A percentile compares a stretch with the other conserved stretches of the same genome.
Conservation (phyloP, 2,888 invertebrate genomes). For the Pristionchus exspectatus region DNA sequence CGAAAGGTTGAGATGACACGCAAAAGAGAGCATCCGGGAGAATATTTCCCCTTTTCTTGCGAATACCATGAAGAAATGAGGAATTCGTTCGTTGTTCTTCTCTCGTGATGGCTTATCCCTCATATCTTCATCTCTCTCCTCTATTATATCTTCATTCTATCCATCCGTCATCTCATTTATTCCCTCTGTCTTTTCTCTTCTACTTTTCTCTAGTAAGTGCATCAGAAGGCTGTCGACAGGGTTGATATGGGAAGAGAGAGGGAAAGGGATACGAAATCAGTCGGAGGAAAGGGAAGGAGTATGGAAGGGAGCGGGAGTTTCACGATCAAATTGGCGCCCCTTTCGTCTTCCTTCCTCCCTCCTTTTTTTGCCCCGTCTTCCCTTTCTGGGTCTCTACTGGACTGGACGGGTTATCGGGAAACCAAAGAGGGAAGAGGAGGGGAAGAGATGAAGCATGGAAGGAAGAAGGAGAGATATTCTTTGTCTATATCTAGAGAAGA, state of each 20-base stretch:
- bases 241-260: slow-evolving; percentile 7
- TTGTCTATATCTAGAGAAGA: slow-evolving; percentile 40
- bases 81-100: slow-evolving; percentile 47
- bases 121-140: slow-evolving; percentile 32
- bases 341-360: slow-evolving; percentile 55
- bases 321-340: slow-evolving; percentile 49
- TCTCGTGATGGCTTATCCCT: slow-evolving; percentile 36
- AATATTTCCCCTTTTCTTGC: background rate
- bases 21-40: background rate
- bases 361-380: slow-evolving; percentile 36
- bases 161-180: slow-evolving; percentile 35
- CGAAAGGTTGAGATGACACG: slow-evolving; percentile 11
- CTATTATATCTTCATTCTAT: background rate
- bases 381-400: slow-evolving; percentile 50
- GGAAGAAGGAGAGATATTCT: slow-evolving; percentile 39
- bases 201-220: slow-evolving; percentile 26
- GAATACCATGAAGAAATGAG: slow-evolving; percentile 10
- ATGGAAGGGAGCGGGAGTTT: slow-evolving; percentile 15
- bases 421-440: slow-evolving; percentile 48
- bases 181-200: slow-evolving; percentile 41
- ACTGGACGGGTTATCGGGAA: slow-evolving; percentile 53
- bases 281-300: no score
- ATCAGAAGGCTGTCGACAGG: slow-evolving; percentile 29
- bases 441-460: slow-evolving; percentile 48
- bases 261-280: background rate